Conservation (phyloP, 2,113 vertebrate species). For the Phylloscopus whistleri region DNA sequence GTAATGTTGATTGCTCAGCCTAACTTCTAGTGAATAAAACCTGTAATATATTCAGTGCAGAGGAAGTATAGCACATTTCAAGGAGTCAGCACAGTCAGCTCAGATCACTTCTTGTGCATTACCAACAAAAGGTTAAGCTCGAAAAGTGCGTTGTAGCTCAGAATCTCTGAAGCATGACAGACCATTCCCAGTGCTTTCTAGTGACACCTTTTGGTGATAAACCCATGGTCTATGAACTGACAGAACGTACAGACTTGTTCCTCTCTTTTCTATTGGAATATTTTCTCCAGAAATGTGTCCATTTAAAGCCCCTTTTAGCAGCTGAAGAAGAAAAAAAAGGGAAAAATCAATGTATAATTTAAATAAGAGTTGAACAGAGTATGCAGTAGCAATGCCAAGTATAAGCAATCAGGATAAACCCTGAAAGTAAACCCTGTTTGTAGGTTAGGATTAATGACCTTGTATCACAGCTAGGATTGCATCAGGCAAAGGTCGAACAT, state of each 20-base stretch:
- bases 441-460: not conserved
- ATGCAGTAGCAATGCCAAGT: not conserved
- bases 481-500: not conserved
- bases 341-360: not conserved
- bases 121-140: not conserved
- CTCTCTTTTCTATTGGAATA: not conserved
- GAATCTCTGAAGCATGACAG: not conserved
- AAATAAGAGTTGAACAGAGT: not conserved
- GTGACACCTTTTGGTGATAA: not conserved
- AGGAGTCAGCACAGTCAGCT: not conserved
- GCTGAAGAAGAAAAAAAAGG: not conserved
- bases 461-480: not conserved
- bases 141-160: not conserved
- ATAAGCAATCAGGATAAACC: not conserved
- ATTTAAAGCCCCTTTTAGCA: not conserved
- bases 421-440: not conserved
- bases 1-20: not conserved
- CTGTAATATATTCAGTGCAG: not conserved
- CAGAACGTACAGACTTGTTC: not conserved
- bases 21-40: not conserved
- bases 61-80: not conserved
- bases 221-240: not conserved
- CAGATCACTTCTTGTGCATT: not conserved
- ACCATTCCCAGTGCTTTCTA: not conserved
- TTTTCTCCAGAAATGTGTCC: not conserved